Conservation (phyloP, 1,140 invertebrate species). For the Zaprionus kolodkinae region DNA sequence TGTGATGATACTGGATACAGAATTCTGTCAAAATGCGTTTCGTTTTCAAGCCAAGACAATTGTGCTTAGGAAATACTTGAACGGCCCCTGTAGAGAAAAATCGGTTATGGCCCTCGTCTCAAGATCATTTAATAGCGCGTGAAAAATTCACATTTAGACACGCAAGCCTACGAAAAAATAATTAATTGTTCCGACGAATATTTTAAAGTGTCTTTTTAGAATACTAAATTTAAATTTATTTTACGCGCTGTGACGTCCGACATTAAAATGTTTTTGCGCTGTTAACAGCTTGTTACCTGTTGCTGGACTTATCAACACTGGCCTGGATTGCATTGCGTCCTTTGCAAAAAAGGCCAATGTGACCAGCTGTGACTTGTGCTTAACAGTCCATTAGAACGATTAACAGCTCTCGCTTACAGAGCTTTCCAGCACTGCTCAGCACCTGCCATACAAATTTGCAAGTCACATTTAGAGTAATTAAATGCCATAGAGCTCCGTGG, state of each 20-base stretch:
- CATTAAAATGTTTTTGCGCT: not conserved
- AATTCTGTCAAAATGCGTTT: no score
- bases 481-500: slow-evolving; percentile 51
- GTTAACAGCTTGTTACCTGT: not conserved
- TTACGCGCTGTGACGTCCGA: not conserved
- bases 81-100: not conserved
- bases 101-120: slow-evolving; percentile 27
- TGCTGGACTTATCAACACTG: not conserved
- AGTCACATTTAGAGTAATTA: slow-evolving; percentile 23
- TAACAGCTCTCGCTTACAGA: not conserved
- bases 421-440: not conserved
- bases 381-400: not conserved
- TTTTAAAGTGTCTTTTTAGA: slow-evolving; percentile 1
- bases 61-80: no score
- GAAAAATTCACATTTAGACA: slow-evolving; percentile 35
- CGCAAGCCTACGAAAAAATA: slow-evolving; percentile 9
- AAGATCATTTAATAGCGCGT: slow-evolving; percentile 33
- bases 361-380: not conserved
- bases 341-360: slow-evolving; percentile 4
- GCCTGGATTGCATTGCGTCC: not conserved
- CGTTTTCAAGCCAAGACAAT: no score
- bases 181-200: slow-evolving; percentile 20
- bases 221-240: not conserved
- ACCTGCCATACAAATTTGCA: not conserved
- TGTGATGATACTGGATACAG: no score